Evolutionary conservation across 1,140 invertebrate genomes (phyloP).

Genomic region (Heliconius himera): DNA sequence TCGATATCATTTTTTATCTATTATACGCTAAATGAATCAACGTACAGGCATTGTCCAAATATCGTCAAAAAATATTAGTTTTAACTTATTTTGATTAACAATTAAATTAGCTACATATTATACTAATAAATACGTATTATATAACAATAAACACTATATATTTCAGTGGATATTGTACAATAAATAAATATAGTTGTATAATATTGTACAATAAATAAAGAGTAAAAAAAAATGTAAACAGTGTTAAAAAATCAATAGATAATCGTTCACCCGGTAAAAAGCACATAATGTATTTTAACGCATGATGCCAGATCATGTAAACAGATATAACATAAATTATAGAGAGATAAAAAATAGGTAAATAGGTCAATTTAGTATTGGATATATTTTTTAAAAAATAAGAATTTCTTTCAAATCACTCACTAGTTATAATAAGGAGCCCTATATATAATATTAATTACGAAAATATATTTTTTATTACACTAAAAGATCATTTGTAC

Average conservation of each 20-base stretch:
- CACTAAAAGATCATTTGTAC: too few relatives aligned
- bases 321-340: constrained; percentile 15
- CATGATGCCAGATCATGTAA: constrained; percentile 17
- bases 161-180: too few relatives aligned
- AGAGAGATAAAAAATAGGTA: constrained; percentile 7
- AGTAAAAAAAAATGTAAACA: constrained; percentile 26
- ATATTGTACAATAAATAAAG: not conserved
- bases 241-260: not conserved
- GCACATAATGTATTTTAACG: constrained; percentile 16
- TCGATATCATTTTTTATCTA: too few relatives aligned
- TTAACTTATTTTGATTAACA: not conserved
- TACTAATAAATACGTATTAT: too few relatives aligned
- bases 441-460: too few relatives aligned
- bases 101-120: not conserved
- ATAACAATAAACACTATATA: too few relatives aligned
- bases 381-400: not conserved
- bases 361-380: constrained; percentile 6
- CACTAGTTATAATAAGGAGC: too few relatives aligned
- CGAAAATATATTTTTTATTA: too few relatives aligned
- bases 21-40: too few relatives aligned
- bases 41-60: not conserved
- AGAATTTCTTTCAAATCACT: too few relatives aligned
- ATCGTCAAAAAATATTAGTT: not conserved
- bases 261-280: constrained; percentile 18
- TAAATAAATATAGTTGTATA: too few relatives aligned